Base-by-base conservation (phyloP, 2,113 vertebrate genomes). In the Vimba vimba region DNA sequence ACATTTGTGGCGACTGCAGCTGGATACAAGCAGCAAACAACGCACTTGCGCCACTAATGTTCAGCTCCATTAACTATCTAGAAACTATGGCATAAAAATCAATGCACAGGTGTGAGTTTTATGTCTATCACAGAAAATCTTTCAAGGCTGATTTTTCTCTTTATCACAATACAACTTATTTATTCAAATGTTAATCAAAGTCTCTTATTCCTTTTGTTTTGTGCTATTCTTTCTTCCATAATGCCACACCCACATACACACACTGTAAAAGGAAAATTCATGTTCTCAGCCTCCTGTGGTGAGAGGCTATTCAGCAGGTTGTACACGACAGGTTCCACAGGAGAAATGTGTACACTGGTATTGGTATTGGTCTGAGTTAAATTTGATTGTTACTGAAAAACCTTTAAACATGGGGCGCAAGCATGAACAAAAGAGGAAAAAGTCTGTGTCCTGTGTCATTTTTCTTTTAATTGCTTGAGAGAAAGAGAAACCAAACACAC, bases 1-100 rank as follows among this genome's bases (percentile, higher is more conserved):
- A 87, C 83, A 93, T 91, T 91, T 92, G 91, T 91, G 90, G 91
- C 87, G 82, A 89, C 89, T 47, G 86, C 83, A 88, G 91, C 91
- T 91, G 81, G 93, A 91, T 93, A 92, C 91, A 92, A 88, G 88
- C 84, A 79, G 89, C 89, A 88, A 90, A 83, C 83, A 83, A 73
- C 74, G 79, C 90, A 89, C 87, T 85, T 64, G 64, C n/a, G 55
- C 79, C 77, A 36, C 21, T 84, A 36, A 69, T 43, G 33, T 55
- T 84, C 47, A 77, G 83, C 85, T 80, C 59, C 57, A 79, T 79
- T 83, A 84, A 84, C 68, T 80, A 68, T 55, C 25, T 66, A 74
- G 43, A 76, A 88, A 69, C 47, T 47, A 71, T 55, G 12, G 71
- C 47, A 80, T 62, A 39, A 17, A 77, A 27, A 85, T 83, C 47